phyloP scores from a whole-genome alignment of 1,140 invertebrate species.

The Ephestia elutella region DNA sequence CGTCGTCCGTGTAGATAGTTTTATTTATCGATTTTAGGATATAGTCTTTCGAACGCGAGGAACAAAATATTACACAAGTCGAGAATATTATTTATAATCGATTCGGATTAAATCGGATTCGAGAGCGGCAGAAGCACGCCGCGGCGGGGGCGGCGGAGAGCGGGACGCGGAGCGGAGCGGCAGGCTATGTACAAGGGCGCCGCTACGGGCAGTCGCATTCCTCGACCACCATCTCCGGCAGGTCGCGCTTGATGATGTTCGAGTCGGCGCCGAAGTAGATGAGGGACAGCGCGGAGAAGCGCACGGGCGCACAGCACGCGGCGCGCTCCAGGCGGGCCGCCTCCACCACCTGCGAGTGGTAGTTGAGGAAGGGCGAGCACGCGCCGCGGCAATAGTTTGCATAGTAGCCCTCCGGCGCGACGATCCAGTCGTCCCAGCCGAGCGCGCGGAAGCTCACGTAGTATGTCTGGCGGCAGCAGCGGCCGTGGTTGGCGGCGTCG shows the following conservation, averaged over 20 bases:
- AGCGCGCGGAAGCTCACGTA: slow-evolving; percentile 93
- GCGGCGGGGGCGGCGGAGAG: slow-evolving; percentile 21
- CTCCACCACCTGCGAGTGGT: slow-evolving; percentile 92
- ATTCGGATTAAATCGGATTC: slow-evolving; percentile 63
- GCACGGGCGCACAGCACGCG: slow-evolving; percentile 94
- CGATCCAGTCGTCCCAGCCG: slow-evolving; percentile 97
- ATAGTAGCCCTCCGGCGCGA: slow-evolving; percentile 91
- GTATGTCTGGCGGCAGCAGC: slow-evolving; percentile 93
- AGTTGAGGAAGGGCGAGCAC: slow-evolving; percentile 87
- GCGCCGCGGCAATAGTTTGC: slow-evolving; percentile 96
- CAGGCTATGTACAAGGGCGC: slow-evolving; percentile 44
- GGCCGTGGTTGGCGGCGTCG: slow-evolving; percentile 81
- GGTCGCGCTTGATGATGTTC: slow-evolving; percentile 93
- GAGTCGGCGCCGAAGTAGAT: slow-evolving; percentile 94
- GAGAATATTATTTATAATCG: slow-evolving; percentile 70
- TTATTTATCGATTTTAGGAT: slow-evolving; percentile 60
- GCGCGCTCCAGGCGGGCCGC: slow-evolving; percentile 89
- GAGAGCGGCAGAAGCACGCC: slow-evolving; percentile 55
- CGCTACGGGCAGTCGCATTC: slow-evolving; percentile 93
- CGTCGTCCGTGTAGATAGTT: slow-evolving; percentile 25
- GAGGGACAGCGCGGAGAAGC: slow-evolving; percentile 93
- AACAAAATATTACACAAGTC: slow-evolving; percentile 72
- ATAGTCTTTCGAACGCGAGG: slow-evolving; percentile 71
- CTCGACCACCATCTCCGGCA: slow-evolving; percentile 97
- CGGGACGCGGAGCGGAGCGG: slow-evolving; percentile 33